Evolutionary conservation across 2,888 invertebrate species (phyloP), one percentile per base, ranked within the genome.

Genomic region (Exocentrus adspersus): DNA sequence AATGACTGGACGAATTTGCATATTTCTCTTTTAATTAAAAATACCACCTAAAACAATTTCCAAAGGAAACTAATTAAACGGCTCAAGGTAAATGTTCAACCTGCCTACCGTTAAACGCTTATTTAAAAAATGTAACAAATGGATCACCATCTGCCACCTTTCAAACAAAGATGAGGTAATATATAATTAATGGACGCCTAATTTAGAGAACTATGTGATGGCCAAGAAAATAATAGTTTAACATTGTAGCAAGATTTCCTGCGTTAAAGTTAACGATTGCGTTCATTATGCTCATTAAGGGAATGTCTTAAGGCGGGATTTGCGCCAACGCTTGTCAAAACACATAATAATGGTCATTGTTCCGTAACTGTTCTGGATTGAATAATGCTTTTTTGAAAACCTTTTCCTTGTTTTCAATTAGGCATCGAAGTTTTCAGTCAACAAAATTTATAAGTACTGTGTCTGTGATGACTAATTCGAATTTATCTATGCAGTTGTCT

Each of bases 91-190:
- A 53, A 9, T 6, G 53, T 53, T 41, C 30, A 12, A 41, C 10
- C 21, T 12, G 14, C 41, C 21, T 20, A 12, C 20, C 30, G 21
- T 53, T 12, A 53, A 53, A 53, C 42, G 32, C 14, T 32, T 20
- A 42, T 42, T 21, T 12, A 48, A 21, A 41, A 37, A 37, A 19
- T 51, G 20, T 53, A 53, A 32, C 32, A 37, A 53, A 53, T 53
- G 24, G 53, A 20, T 12, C 41, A 41, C 42, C 53, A 14, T 48
- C 48, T 48, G 48, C 21, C 41, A 53, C 24, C 41, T 41, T 41
- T 53, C 20, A 21, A 53, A 53, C 53, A 53, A 21, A 42, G 41
- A 53, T 53, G 53, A 41, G n/a, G 53, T 41, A 53, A 53, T 41
- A 42, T 5, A 37, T 53, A 53, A 53, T 42, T 37, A 42, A 53